Base-by-base conservation (phyloP, 1,140 invertebrate species). In the Drosophila melanogaster region DNA sequence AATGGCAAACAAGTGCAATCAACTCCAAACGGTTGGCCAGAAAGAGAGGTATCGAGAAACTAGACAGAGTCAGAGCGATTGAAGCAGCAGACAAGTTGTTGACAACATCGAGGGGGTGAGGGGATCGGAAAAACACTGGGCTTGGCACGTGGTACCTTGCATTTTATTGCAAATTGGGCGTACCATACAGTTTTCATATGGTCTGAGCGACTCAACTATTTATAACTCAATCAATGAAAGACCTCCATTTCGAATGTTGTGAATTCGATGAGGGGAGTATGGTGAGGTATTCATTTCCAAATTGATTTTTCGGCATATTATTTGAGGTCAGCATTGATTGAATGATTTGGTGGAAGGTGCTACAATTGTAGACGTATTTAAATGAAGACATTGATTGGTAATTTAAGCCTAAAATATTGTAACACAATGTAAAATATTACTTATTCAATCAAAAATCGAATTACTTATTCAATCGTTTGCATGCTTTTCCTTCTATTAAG, bases 1-100 rank as follows among this genome's bases (percentile, higher is more conserved):
- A 72, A 57, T 57, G 54, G 67, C 81, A 70, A 78, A 78, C 81
- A 85, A 85, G 83, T 85, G 81, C 83, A 85, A 74, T 85, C 69
- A 85, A 85, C 78, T 64, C 70, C 38, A 54, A 61, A 57, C 35
- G 47, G 22, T 49, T 47, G 26, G 50, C 8, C 51, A 30, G 43
- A 60, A 47, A 26, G 51, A 57, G 50, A 66, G 47, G 37, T 14
- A 7, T 33, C n/a, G n/a, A 1, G 15, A 38, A 7, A 35, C 49
- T 33, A 30, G 43, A 60, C 10, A 17, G 59, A 47, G 50, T 14
- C 19, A 15, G 14, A 17, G 17, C 33, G 14, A 35, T 44, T 17
- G 40, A 17, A 41, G 14, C 17, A 24, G 22, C 35, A 38, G 69
- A 72, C 53, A 58, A 72, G 69, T 56, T 58, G 65, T 50, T 56